Conservation (phyloP, 2,888 invertebrate species). For the Heliconius ethilla region DNA sequence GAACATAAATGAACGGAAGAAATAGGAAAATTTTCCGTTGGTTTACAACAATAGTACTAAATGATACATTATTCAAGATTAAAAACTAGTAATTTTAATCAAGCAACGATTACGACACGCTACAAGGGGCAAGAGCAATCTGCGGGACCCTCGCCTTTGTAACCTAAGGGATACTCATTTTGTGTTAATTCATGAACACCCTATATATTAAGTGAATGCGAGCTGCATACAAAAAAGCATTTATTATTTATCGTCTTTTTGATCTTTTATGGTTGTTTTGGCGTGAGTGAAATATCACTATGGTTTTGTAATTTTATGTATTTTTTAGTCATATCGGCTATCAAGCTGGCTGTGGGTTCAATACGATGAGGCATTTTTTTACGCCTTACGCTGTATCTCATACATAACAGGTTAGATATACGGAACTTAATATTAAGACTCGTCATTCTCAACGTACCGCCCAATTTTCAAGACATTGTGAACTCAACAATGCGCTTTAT, state of each 20-base stretch:
- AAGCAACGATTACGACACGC: conserved; percentile 54
- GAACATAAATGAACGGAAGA: background rate
- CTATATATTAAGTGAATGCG: conserved; percentile 22
- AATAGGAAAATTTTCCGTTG: conserved; percentile 4
- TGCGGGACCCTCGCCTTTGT: conserved; percentile 21
- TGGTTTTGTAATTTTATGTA: background rate
- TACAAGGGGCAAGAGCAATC: conserved; percentile 42
- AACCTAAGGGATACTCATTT: conserved; percentile 22
- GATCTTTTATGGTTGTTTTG: background rate
- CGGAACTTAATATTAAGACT: too few relatives aligned
- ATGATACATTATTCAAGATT: conserved; percentile 25
- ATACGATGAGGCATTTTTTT: too few relatives aligned
- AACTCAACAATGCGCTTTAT: too few relatives aligned
- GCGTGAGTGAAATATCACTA: background rate
- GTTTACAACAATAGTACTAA: conserved; percentile 19
- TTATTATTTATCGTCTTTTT: background rate
- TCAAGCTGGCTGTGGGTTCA: too few relatives aligned
- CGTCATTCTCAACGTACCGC: too few relatives aligned
- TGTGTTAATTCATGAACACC: conserved; percentile 26
- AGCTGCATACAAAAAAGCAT: conserved; percentile 5
- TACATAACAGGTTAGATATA: too few relatives aligned
- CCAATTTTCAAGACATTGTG: too few relatives aligned
- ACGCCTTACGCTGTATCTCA: too few relatives aligned
- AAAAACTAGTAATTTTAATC: conserved; percentile 61
- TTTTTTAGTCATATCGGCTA: background rate